Evolutionary conservation across 2,888 invertebrate species (phyloP).

Genomic region (Eupithecia dodoneata): DNA sequence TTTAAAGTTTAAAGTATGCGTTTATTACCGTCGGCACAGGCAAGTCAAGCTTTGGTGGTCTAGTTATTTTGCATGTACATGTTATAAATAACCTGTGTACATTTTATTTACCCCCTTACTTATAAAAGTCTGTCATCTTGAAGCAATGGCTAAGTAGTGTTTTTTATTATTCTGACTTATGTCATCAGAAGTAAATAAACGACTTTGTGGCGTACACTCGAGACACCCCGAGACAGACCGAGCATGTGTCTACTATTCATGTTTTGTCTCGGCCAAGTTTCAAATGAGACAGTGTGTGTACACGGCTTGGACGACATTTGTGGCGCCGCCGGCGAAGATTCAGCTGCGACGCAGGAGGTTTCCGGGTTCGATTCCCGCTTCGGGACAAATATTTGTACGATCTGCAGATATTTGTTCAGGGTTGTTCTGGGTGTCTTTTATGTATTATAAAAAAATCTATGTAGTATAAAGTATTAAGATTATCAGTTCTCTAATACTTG

Average conservation of each 20-base stretch:
- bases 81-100: conserved; percentile 61
- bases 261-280: neutral
- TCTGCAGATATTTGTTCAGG: neutral
- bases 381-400: neutral
- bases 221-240: neutral
- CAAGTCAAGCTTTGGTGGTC: conserved; percentile 48
- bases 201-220: neutral
- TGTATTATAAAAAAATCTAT: neutral
- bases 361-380: neutral
- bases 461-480: neutral
- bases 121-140: neutral
- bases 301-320: neutral
- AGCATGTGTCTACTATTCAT: neutral
- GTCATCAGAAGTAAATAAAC: neutral
- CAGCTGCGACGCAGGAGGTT: neutral
- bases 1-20: neutral
- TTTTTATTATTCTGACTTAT: neutral
- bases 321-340: neutral
- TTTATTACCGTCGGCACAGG: conserved; percentile 36
- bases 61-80: conserved; percentile 62
- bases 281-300: neutral
- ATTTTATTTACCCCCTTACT: conserved; percentile 36
- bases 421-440: conserved; percentile 18
- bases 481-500: neutral
- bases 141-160: neutral